These are phyloP conservation scores for Argynnis bischoffii DNA, from an alignment of 2,888 invertebrate species.

Conservation along the genomic window DNA sequence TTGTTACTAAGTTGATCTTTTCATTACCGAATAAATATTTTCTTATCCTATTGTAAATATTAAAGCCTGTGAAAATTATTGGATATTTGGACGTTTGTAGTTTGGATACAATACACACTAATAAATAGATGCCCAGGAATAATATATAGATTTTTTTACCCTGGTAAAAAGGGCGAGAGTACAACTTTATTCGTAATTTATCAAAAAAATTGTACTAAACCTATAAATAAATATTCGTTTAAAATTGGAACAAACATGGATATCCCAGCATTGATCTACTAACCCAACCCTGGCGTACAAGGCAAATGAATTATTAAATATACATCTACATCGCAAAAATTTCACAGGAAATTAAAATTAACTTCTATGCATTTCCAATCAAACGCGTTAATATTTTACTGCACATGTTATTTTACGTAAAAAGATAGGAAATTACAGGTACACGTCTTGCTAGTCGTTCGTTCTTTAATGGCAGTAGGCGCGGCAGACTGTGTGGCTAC, in stretches of 20 bases:
- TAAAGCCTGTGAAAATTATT: too few species aligned
- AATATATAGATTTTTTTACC: too few species aligned
- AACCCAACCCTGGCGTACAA: too few species aligned
- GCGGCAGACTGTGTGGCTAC: slow-evolving; percentile 47
- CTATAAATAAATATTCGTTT: not conserved
- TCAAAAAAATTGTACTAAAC: too few species aligned
- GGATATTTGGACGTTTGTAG: too few species aligned
- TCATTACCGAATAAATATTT: not conserved
- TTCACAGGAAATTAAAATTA: slow-evolving; percentile 4
- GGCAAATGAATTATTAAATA: too few species aligned
- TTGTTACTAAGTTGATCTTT: not conserved
- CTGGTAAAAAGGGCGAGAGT: too few species aligned
- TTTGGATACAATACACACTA: too few species aligned
- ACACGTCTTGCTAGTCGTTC: slow-evolving; percentile 35
- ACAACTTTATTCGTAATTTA: too few species aligned
- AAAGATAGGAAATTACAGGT: slow-evolving; percentile 23
- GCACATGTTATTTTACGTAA: slow-evolving; percentile 5
- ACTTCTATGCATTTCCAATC: not conserved
- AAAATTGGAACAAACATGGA: not conserved
- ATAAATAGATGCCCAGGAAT: too few species aligned
- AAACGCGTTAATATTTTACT: not conserved
- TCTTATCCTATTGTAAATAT: too few species aligned
- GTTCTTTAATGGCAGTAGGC: slow-evolving; percentile 40
- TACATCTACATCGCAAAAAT: not conserved
- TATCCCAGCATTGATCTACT: not conserved